phyloP scores from a whole-genome alignment of 1,140 invertebrate species.

The Pinna nobilis region DNA sequence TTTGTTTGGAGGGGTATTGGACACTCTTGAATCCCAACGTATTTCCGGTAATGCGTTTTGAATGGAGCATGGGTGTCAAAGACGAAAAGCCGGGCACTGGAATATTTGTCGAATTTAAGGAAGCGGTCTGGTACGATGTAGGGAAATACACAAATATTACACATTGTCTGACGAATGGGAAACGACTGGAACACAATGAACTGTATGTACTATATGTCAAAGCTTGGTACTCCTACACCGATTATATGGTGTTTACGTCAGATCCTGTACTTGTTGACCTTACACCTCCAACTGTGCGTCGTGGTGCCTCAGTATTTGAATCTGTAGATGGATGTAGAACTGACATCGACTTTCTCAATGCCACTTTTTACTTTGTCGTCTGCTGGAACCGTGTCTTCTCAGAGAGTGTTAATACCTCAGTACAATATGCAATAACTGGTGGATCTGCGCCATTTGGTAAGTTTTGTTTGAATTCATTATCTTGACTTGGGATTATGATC shows the following conservation, averaged over 20 bases:
- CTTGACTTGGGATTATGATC: too few relatives aligned
- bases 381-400: conserved; percentile 20
- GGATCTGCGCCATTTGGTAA: conserved; percentile 19
- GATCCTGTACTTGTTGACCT: conserved; percentile 33
- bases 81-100: conserved; percentile 6
- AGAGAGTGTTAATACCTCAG: background rate
- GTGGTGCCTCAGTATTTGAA: conserved; percentile 33
- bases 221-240: too few relatives aligned
- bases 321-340: conserved; percentile 18
- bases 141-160: conserved; percentile 11
- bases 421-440: background rate
- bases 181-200: conserved; percentile 17
- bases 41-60: background rate
- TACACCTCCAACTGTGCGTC: conserved; percentile 32
- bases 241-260: conserved; percentile 33
- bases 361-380: background rate
- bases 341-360: conserved; percentile 42
- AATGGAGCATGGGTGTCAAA: conserved; percentile 17
- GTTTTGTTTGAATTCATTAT: too few relatives aligned
- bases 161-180: conserved; percentile 38
- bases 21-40: background rate
- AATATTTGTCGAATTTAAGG: conserved; percentile 25
- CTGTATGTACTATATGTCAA: too few relatives aligned
- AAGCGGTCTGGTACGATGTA: conserved; percentile 42
- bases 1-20: conserved; percentile 18